phyloP scores from a whole-genome alignment of 2,888 invertebrate species.

The Laothoe populi region DNA sequence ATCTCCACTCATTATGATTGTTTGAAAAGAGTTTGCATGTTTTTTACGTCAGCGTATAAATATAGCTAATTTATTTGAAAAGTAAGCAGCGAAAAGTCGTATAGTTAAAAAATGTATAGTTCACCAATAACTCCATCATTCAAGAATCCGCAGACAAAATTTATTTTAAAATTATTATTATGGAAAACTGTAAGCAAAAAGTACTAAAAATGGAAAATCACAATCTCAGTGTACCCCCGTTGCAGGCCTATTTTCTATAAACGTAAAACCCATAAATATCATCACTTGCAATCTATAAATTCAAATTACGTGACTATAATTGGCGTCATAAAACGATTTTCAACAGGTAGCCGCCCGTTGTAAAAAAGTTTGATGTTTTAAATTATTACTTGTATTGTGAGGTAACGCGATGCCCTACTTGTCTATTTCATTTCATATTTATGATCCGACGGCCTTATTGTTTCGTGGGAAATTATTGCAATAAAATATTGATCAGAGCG shows the following conservation, averaged over 20 bases:
- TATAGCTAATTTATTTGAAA: no score
- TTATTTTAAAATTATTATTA: no score
- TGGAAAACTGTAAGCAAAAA: no score
- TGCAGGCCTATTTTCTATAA: background rate
- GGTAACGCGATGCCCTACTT: background rate
- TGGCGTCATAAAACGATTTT: constrained; percentile 2
- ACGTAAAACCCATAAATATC: background rate
- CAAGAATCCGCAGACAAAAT: no score
- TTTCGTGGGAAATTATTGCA: background rate
- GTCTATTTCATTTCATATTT: background rate
- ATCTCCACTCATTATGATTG: background rate
- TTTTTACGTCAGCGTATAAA: no score
- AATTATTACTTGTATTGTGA: background rate
- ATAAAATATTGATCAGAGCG: background rate
- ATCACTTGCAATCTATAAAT: background rate
- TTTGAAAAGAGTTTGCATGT: background rate
- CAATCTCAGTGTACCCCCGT: background rate
- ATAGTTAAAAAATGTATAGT: no score
- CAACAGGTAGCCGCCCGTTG: constrained; percentile 7
- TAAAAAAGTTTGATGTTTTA: background rate
- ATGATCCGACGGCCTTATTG: background rate
- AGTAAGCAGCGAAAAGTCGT: no score
- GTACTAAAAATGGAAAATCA: background rate
- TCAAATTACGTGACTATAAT: background rate
- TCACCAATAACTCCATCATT: no score